Conservation (phyloP, 2,113 vertebrate species). For the Vimba vimba region DNA sequence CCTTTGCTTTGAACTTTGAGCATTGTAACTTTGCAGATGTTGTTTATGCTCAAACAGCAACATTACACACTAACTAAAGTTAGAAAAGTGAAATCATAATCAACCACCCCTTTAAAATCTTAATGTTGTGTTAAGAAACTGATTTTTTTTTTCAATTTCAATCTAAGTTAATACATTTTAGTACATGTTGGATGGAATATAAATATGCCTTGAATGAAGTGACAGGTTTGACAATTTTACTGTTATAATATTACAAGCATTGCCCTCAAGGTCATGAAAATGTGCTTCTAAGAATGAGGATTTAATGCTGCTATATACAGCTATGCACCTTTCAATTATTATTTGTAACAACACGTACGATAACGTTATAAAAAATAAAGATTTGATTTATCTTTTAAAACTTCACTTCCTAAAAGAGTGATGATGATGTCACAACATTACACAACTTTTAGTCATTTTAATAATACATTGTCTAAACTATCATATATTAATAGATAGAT, state of each 20-base stretch:
- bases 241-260: background rate
- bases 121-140: background rate
- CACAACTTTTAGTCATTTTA: background rate
- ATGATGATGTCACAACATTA: background rate
- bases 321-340: background rate
- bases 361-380: background rate
- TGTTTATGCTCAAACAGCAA: too few relatives aligned
- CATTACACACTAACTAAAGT: too few relatives aligned
- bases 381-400: background rate
- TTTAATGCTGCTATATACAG: background rate
- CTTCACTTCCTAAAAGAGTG: too few relatives aligned
- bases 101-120: background rate
- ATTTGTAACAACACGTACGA: background rate
- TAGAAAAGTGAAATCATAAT: too few relatives aligned
- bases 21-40: too few relatives aligned
- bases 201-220: background rate
- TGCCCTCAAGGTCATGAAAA: background rate
- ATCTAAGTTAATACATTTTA: background rate
- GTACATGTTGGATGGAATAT: background rate
- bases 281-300: background rate
- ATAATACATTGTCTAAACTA: background rate
- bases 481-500: background rate
- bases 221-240: background rate
- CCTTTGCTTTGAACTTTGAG: too few relatives aligned
- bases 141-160: background rate